Percentiles rank a stretch among this genome's conserved stretches.
phyloP scores from a whole-genome alignment of 2,113 vertebrate species.

The Aphyosemion australe region DNA sequence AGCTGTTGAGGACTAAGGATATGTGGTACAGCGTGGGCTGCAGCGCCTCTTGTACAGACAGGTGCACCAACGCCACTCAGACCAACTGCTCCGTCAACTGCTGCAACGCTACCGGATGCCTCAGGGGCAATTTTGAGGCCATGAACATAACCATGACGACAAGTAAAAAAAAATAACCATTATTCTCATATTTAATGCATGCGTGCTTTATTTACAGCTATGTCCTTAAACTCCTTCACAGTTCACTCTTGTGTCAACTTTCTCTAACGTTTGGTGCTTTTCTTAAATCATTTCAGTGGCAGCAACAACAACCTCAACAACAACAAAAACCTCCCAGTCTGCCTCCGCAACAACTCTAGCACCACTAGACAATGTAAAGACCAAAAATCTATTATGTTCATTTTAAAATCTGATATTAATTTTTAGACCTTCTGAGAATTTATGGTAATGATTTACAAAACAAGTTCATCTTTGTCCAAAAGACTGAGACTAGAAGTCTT shows the following conservation, averaged over 20 bases:
- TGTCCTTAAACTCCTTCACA: too few species aligned
- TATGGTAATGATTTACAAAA: too few species aligned
- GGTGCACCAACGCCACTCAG: constrained; percentile 51
- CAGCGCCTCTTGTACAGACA: neutral
- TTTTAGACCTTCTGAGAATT: neutral
- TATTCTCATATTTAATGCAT: too few species aligned
- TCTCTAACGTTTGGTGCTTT: neutral
- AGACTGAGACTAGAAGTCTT: too few species aligned
- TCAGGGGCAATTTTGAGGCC: constrained; percentile 50
- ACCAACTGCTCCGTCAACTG: constrained; percentile 71
- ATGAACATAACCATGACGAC: constrained; percentile 48
- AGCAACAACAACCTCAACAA: neutral
- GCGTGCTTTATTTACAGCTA: too few species aligned
- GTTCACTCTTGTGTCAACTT: too few species aligned
- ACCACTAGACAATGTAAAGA: constrained; percentile 66
- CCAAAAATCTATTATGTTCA: neutral
- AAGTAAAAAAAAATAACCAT: constrained; percentile 39
- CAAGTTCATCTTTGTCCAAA: neutral
- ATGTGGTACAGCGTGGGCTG: constrained; percentile 66
- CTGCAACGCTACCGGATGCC: constrained; percentile 72
- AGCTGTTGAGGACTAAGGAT: constrained; percentile 69
- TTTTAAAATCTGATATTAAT: neutral
- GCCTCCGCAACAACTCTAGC: neutral
- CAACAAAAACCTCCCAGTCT: neutral
- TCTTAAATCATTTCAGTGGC: neutral